Conservation (phyloP, 2,888 invertebrate species). For the Oeneis ivallda region DNA sequence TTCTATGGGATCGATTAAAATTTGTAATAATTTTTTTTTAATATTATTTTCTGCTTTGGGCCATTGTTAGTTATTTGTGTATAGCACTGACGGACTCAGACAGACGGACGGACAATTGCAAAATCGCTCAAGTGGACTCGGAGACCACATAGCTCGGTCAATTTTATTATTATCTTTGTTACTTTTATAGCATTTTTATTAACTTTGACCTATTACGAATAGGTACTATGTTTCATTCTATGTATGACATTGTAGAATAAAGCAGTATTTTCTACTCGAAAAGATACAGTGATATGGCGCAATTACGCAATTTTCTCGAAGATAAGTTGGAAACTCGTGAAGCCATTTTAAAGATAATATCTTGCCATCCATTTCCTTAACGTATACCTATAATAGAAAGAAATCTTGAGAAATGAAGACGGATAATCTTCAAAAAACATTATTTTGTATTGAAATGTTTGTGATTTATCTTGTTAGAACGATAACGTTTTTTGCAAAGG, state of each 20-base stretch:
- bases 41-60: no score
- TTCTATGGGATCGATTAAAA: no score
- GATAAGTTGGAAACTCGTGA: slow-evolving; percentile 9
- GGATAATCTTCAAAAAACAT: not conserved
- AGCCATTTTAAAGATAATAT: slow-evolving; percentile 13
- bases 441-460: not conserved
- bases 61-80: no score
- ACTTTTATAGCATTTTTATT: no score
- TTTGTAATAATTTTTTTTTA: no score
- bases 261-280: slow-evolving; percentile 3
- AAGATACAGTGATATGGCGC: not conserved
- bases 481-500: not conserved
- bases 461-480: not conserved
- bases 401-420: slow-evolving; percentile 3
- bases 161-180: no score
- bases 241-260: not conserved
- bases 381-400: not conserved
- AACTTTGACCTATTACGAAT: no score
- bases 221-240: no score
- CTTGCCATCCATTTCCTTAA: slow-evolving; percentile 1
- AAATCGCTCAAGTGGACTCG: no score
- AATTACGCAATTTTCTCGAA: slow-evolving; percentile 2
- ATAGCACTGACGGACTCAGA: no score
- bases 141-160: no score
- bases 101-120: no score